A percentile compares a stretch with the other conserved stretches of the same genome.
Conservation (phyloP, 2,888 invertebrate species). For the Drosophila antonietae region DNA sequence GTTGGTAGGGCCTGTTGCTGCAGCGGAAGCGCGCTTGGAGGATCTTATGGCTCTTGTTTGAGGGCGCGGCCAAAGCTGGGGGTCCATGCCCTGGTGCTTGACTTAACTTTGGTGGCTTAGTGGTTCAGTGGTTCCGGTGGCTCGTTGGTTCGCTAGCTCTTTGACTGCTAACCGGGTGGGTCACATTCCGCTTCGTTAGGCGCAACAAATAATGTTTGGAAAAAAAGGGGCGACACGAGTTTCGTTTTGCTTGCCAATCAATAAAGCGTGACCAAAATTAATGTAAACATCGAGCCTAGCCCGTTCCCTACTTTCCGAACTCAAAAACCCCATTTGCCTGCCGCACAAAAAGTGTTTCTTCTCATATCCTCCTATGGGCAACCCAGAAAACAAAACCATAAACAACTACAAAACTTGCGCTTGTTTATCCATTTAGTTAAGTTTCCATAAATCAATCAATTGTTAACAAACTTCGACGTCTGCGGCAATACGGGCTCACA, state of each 20-base stretch:
- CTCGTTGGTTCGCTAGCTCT: slow-evolving; percentile 2
- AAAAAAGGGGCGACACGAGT: slow-evolving; percentile 7
- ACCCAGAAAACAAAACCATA: slow-evolving; percentile 36
- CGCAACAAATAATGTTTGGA: slow-evolving; percentile 67
- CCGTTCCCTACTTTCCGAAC: not conserved
- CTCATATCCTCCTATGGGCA: slow-evolving; percentile 34
- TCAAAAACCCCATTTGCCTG: not conserved
- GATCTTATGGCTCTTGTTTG: slow-evolving; percentile 39
- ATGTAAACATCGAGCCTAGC: slow-evolving; percentile 56
- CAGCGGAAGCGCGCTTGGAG: slow-evolving; percentile 76
- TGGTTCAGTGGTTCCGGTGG: slow-evolving; percentile 6
- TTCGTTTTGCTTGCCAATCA: slow-evolving; percentile 50
- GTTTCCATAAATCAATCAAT: slow-evolving; percentile 72
- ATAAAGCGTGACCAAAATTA: slow-evolving; percentile 74
- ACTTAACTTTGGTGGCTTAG: slow-evolving; percentile 14
- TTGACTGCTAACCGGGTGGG: slow-evolving; percentile 49
- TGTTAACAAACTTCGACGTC: slow-evolving; percentile 29
- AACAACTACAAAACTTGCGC: slow-evolving; percentile 45
- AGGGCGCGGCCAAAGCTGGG: slow-evolving; percentile 3
- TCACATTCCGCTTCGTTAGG: slow-evolving; percentile 77
- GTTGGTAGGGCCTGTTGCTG: slow-evolving; percentile 28
- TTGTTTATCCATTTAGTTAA: slow-evolving; percentile 53
- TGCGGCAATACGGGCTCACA: slow-evolving; percentile 38
- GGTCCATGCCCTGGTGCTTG: slow-evolving; percentile 2
- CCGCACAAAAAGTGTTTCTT: slow-evolving; percentile 11